Conservation (phyloP, 2,797 vertebrate genomes). For the Percopsis omiscomaycus region DNA sequence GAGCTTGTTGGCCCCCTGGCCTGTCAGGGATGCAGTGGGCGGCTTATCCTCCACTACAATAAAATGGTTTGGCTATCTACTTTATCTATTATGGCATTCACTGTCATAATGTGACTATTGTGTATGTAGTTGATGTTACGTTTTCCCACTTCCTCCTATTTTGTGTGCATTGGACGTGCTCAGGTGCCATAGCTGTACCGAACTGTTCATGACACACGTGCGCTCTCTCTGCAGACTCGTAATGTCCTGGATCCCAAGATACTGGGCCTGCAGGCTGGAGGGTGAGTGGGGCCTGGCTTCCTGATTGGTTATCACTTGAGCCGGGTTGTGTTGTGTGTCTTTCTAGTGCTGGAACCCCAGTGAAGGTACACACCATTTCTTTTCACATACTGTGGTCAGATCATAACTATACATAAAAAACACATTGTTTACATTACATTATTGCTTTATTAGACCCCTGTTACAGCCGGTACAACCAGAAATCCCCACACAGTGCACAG, state of each 20-base stretch:
- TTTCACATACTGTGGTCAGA: too few relatives aligned
- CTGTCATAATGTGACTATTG: conserved; percentile 32
- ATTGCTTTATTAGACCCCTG: too few relatives aligned
- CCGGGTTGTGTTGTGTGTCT: too few relatives aligned
- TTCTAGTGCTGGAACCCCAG: not conserved
- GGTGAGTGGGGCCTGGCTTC: conserved; percentile 81
- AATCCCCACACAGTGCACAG: too few relatives aligned
- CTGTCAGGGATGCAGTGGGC: conserved; percentile 25
- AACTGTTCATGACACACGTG: conserved; percentile 38
- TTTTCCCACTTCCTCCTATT: conserved; percentile 20
- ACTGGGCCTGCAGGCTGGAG: conserved; percentile 85
- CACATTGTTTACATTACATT: too few relatives aligned
- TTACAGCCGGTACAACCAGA: too few relatives aligned
- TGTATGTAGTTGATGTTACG: conserved; percentile 1
- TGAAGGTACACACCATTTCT: not conserved
- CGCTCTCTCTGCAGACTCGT: conserved; percentile 80
- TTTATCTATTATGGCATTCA: conserved; percentile 68
- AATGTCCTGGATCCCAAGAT: conserved; percentile 86
- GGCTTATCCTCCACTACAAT: conserved; percentile 65
- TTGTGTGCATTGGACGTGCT: conserved; percentile 1
- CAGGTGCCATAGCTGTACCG: not conserved
- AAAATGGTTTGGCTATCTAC: conserved; percentile 70
- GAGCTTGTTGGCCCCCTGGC: conserved; percentile 50
- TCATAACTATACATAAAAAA: too few relatives aligned
- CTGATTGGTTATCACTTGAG: conserved; percentile 36